These are phyloP conservation scores for Monopis laevigella DNA, from an alignment of 2,888 invertebrate genomes.

Conservation along the genomic window DNA sequence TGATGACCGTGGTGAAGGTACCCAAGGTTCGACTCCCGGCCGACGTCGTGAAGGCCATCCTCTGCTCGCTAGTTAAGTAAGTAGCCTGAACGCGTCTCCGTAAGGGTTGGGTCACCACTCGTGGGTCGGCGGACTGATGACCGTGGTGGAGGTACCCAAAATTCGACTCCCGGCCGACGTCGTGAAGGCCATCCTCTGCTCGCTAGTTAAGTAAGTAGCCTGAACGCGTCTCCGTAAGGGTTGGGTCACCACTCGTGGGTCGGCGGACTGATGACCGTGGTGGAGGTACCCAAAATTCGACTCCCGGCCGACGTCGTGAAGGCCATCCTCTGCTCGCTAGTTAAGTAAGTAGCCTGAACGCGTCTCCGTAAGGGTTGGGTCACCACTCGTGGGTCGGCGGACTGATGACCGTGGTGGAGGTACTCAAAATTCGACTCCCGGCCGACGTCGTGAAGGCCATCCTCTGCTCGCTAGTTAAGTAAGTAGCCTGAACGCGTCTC, in stretches of 20 bases:
- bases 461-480: constrained; percentile 43
- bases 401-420: constrained; percentile 27
- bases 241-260: too few relatives aligned
- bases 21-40: constrained; percentile 56
- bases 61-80: constrained; percentile 42
- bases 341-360: constrained; percentile 31
- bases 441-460: constrained; percentile 50
- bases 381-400: neutral
- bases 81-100: constrained; percentile 25
- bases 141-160: constrained; percentile 43
- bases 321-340: constrained; percentile 41
- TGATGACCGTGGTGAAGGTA: constrained; percentile 29
- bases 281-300: constrained; percentile 54
- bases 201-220: constrained; percentile 38
- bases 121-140: neutral
- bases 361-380: too few relatives aligned
- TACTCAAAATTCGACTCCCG: constrained; percentile 54
- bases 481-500: constrained; percentile 24
- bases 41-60: constrained; percentile 48
- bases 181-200: constrained; percentile 42
- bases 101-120: too few relatives aligned
- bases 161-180: constrained; percentile 55
- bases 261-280: neutral
- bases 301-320: constrained; percentile 54
- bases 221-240: too few relatives aligned